A percentile compares a stretch with the other conserved stretches of the same genome.
phyloP scores from a whole-genome alignment of 2,113 vertebrate species.

The Vanacampus margaritifer region DNA sequence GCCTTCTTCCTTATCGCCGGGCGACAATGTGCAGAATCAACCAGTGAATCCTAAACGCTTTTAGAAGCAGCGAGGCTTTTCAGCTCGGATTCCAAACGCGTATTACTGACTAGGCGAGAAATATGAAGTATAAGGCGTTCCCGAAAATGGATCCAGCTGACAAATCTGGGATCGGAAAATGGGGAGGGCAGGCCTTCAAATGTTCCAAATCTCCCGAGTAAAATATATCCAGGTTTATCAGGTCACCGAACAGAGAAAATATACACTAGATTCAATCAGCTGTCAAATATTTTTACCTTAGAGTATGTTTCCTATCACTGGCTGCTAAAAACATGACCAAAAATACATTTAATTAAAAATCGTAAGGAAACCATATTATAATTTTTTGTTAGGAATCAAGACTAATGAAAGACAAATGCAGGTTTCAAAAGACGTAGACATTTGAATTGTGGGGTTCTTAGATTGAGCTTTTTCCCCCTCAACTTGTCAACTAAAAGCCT shows the following conservation, averaged over 20 bases:
- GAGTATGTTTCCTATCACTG: neutral
- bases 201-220: constrained; percentile 34
- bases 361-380: too few species aligned
- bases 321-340: neutral
- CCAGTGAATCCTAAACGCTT: constrained; percentile 43
- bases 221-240: constrained; percentile 52
- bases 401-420: too few species aligned
- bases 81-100: constrained; percentile 23
- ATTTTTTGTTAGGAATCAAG: too few species aligned
- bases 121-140: constrained; percentile 46
- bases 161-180: constrained; percentile 37
- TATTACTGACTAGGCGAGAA: constrained; percentile 45
- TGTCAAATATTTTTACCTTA: neutral
- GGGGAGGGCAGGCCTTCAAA: constrained; percentile 21
- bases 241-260: constrained; percentile 50
- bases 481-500: too few species aligned
- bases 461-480: too few species aligned
- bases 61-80: constrained; percentile 25
- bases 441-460: too few species aligned
- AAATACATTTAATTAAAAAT: constrained; percentile 45
- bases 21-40: constrained; percentile 34
- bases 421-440: too few species aligned
- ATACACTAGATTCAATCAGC: constrained; percentile 8
- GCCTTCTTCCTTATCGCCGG: constrained; percentile 45
- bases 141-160: constrained; percentile 58